Conservation (phyloP, 2,113 vertebrate genomes). For the Acrocephalus arundinaceus region DNA sequence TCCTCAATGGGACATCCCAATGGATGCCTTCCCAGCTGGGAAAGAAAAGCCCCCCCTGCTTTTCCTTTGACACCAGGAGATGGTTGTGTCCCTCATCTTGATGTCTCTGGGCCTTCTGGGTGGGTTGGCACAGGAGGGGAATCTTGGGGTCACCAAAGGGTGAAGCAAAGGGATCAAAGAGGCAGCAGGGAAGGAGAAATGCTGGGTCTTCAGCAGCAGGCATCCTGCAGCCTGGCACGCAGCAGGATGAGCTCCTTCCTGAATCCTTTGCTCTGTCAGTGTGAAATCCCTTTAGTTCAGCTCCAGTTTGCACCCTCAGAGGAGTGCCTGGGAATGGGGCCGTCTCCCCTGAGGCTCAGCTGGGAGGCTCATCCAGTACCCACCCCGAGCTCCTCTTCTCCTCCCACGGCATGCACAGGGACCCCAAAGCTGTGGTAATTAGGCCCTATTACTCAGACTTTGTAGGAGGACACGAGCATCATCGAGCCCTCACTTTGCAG, state of each 20-base stretch:
- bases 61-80: neutral
- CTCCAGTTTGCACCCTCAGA: neutral
- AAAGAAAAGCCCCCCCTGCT: neutral
- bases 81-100: neutral
- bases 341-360: fast-evolving
- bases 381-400: neutral
- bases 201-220: neutral
- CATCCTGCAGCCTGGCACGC: neutral
- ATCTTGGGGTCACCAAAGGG: neutral
- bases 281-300: conserved; percentile 44
- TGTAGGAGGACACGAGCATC: fast-evolving
- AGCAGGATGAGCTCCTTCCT: neutral
- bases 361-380: neutral
- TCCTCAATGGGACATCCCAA: neutral
- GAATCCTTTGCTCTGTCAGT: neutral
- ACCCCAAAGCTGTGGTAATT: neutral
- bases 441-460: neutral
- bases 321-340: neutral
- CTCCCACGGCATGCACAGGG: neutral
- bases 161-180: neutral
- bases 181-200: neutral
- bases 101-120: neutral
- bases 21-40: neutral
- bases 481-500: neutral
- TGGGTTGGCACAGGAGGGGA: neutral